A percentile compares a stretch with the other conserved stretches of the same genome.
Conservation (phyloP, 2,888 invertebrate species). For the Pyrrhosoma nymphula region DNA sequence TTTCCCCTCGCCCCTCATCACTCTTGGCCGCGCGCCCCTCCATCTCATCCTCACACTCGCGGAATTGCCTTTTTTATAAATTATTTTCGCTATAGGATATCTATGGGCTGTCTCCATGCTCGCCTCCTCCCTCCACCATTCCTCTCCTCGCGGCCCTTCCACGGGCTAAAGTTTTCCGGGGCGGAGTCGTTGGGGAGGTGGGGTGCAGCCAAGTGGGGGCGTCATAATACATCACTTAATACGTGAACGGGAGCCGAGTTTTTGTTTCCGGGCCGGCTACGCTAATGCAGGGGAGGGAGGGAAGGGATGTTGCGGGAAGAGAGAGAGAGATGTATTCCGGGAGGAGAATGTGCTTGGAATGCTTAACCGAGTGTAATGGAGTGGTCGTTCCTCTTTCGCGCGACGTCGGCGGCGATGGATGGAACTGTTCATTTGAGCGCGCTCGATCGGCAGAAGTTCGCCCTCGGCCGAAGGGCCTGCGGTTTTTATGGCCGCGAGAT, state of each 20-base stretch:
- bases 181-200: neutral
- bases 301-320: neutral
- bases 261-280: neutral
- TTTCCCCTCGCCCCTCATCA: neutral
- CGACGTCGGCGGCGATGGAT: neutral
- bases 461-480: neutral
- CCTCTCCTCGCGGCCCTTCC: neutral
- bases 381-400: neutral
- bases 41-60: neutral
- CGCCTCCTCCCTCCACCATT: neutral
- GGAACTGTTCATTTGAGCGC: neutral
- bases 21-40: neutral
- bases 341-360: neutral
- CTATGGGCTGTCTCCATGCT: constrained; percentile 16
- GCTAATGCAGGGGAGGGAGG: neutral
- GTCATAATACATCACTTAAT: constrained; percentile 44
- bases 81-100: constrained; percentile 49
- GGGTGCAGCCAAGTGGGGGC: neutral
- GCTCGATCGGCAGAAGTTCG: too few relatives aligned
- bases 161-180: neutral
- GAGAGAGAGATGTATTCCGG: neutral
- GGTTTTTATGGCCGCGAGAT: too few relatives aligned
- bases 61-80: constrained; percentile 54
- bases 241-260: constrained; percentile 32
- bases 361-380: neutral